Base-by-base conservation (phyloP, 2,797 vertebrate species). In the Catamblyrhynchus diadema region DNA sequence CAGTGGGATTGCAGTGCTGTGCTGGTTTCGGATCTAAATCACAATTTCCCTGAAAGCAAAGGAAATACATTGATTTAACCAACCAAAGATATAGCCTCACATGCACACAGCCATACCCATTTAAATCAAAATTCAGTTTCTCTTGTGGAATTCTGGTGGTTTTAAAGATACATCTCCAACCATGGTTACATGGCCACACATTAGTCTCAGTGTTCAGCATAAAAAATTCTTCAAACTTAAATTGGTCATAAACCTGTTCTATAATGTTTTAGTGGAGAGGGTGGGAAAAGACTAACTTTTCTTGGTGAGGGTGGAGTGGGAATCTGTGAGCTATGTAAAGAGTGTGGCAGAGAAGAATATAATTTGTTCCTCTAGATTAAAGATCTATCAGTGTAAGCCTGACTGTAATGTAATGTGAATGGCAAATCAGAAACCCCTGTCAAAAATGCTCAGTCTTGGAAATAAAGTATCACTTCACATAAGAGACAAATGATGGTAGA, bases 391-490 rank as follows among this genome's bases (percentile, higher is more conserved):
- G n/a, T 28, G 56, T 75, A 77, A 95, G 56, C 53, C 62, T 90
- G 90, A 71, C 41, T 78, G 35, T 56, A 30, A n/a, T 21, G n/a
- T n/a, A n/a, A n/a, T n/a, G n/a, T 96, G 74, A 92, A 95, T 69
- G 78, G 62, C 85, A 97, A 96, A 95, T 86, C 84, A 80, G 86
- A 96, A 90, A 82, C 22, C n/a, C 35, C 94, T 91, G 88, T 96
- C 83, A 90, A 95, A 97, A 95, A 87, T 81, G 27, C 60, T 70
- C 33, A 32, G 57, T 65, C 78, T 92, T 84, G 85, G 74, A 97
- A 96, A 97, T 97, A 61, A 95, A 88, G 35, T 80, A 93, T 94
- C 88, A 93, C 83, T 96, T 97, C 56, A 90, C 74, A 73, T 91
- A 89, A 83, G 82, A 87, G 69, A 94, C 95, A 94, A 95, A 88